Evolutionary conservation across 1,140 invertebrate genomes (phyloP).

Genomic region (Chironomus tepperi): DNA sequence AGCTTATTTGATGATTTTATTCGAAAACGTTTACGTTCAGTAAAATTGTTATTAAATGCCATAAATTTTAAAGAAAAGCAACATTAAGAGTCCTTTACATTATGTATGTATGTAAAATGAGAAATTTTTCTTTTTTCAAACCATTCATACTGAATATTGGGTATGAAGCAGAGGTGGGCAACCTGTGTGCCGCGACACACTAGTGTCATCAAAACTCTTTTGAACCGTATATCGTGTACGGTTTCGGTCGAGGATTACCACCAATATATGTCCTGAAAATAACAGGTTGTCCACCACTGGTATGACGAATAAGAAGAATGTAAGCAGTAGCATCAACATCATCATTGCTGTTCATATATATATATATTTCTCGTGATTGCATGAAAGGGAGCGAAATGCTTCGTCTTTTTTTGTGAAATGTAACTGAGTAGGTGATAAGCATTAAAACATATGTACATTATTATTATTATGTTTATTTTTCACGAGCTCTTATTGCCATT

Average conservation of each 20-base stretch:
- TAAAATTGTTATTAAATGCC: slow-evolving; percentile 18
- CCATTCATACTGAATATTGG: too few species aligned
- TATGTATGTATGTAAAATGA: background rate
- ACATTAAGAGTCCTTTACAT: slow-evolving; percentile 2
- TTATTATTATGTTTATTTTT: background rate
- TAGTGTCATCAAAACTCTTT: too few species aligned
- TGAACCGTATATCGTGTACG: too few species aligned
- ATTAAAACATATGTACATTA: slow-evolving; percentile 2
- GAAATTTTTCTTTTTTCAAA: too few species aligned
- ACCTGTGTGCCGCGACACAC: too few species aligned
- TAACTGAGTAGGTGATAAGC: background rate
- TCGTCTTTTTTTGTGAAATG: background rate
- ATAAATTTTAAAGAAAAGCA: background rate
- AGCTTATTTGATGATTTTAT: background rate
- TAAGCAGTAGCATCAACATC: slow-evolving; percentile 3
- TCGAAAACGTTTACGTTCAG: slow-evolving; percentile 12
- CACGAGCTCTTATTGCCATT: background rate
- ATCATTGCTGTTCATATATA: slow-evolving; percentile 8
- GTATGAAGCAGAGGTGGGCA: too few species aligned
- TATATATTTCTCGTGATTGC: background rate
- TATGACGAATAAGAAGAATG: too few species aligned
- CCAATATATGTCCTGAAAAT: too few species aligned
- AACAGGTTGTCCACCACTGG: too few species aligned
- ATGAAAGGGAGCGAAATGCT: background rate
- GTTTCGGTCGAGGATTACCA: too few species aligned